Conservation (phyloP, 2,888 invertebrate species). For the Erebia aethiops region DNA sequence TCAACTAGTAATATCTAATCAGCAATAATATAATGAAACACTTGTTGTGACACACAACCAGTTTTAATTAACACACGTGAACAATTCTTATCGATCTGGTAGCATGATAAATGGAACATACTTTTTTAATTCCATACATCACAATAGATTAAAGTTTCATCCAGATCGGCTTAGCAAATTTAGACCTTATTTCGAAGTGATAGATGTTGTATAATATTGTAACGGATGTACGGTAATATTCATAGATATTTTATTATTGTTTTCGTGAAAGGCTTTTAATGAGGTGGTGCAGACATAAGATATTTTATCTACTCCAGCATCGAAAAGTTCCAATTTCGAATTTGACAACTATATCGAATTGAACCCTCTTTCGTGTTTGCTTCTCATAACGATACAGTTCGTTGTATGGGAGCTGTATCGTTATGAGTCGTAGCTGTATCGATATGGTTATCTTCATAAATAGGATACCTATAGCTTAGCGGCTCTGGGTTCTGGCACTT, state of each 20-base stretch:
- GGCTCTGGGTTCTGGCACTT: too few relatives aligned
- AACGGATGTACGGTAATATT: constrained; percentile 24
- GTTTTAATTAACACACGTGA: constrained; percentile 20
- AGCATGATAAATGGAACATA: constrained; percentile 17
- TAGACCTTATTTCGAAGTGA: not conserved
- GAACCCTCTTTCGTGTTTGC: too few relatives aligned
- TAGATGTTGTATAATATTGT: not conserved
- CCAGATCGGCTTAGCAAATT: not conserved
- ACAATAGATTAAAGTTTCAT: constrained; percentile 16
- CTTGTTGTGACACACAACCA: constrained; percentile 21
- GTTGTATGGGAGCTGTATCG: too few relatives aligned
- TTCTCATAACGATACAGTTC: too few relatives aligned
- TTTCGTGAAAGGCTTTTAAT: constrained; percentile 18
- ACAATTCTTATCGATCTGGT: constrained; percentile 19
- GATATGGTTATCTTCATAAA: too few relatives aligned
- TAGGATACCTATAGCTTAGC: too few relatives aligned
- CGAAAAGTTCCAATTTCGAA: too few relatives aligned
- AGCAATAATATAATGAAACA: not conserved
- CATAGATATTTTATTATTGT: constrained; percentile 25
- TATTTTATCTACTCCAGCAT: too few relatives aligned
- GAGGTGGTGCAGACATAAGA: constrained; percentile 4
- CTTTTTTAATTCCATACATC: constrained; percentile 18
- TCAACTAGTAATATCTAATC: not conserved
- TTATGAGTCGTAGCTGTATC: too few relatives aligned
- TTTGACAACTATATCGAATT: too few relatives aligned